Evolutionary conservation across 92 coral and sea anemone genomes (phyloP).

Genomic region (Porites rus): DNA sequence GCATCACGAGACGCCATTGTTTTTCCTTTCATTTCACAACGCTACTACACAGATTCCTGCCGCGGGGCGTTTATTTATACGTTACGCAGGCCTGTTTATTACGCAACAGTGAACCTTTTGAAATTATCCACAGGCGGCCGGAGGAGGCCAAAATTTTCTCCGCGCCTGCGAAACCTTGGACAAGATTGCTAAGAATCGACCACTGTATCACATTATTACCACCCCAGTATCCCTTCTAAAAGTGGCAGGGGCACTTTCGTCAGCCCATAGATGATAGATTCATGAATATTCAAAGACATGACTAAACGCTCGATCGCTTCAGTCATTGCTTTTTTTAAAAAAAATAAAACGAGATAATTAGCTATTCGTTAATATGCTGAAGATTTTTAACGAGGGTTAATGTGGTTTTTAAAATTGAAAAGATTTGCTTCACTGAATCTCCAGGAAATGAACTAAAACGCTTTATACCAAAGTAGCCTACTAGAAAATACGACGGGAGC

Average conservation of each 20-base stretch:
- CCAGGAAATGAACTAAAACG: no score
- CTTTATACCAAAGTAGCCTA: no score
- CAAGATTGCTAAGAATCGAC: neutral
- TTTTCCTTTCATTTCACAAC: neutral
- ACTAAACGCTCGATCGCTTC: neutral
- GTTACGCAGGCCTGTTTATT: slow-evolving; percentile 9
- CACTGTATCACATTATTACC: neutral
- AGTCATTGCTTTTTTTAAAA: neutral
- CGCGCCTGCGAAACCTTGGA: neutral
- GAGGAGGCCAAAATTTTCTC: neutral
- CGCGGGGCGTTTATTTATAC: neutral
- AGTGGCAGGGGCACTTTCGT: neutral
- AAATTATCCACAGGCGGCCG: slow-evolving; percentile 10
- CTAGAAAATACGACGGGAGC: no score
- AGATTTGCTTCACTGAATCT: no score
- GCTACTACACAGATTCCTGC: neutral
- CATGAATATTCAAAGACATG: neutral
- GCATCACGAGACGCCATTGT: slow-evolving; percentile 40
- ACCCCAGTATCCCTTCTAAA: neutral
- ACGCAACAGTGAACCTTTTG: slow-evolving; percentile 35
- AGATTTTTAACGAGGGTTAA: no score
- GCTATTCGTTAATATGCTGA: no score
- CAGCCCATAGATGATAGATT: no score
- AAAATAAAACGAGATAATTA: no score
- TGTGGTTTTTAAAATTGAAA: no score